Evolutionary conservation across 2,113 vertebrate genomes (phyloP).

Genomic region (human (Homo sapiens)): GRCh38 chr4:98411501-98412000

Average conservation of each 20-base stretch:
- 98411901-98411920: slow-evolving; percentile 59
- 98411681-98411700: slow-evolving; percentile 13
- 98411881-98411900: slow-evolving; percentile 50
- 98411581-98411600: background rate
- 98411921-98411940: slow-evolving; percentile 53
- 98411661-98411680: background rate
- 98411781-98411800: background rate
- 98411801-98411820: background rate
- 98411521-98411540: background rate
- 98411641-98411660: background rate
- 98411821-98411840: slow-evolving; percentile 7
- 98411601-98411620: background rate
- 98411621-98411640: background rate
- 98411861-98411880: slow-evolving; percentile 51
- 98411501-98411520: background rate
- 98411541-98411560: slow-evolving; percentile 32
- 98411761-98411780: background rate
- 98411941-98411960: slow-evolving; percentile 27
- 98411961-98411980: slow-evolving; percentile 25
- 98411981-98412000: slow-evolving; percentile 48
- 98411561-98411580: slow-evolving; percentile 17
- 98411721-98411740: slow-evolving; percentile 9
- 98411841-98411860: slow-evolving; percentile 52
- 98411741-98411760: background rate
- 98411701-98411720: background rate